Evolutionary conservation across 2,113 vertebrate species (phyloP), one percentile per base, ranked within the genome.

Genomic region (Cyphomyrus plagiostoma): DNA sequence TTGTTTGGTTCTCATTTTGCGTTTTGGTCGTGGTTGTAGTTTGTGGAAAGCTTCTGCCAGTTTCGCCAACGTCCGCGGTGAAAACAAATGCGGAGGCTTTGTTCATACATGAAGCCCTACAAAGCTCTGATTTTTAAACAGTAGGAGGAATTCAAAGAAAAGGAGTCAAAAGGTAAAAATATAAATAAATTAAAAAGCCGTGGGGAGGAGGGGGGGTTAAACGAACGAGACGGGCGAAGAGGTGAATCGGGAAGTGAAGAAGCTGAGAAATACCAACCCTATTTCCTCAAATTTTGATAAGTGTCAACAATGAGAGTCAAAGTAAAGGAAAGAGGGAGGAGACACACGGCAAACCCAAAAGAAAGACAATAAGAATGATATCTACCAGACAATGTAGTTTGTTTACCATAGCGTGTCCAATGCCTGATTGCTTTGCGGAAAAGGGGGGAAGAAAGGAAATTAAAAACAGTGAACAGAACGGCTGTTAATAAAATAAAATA

Each of bases 331-430:
- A 96, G 94, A 95, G 95, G 94, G 93, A 93, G 95, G 96, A 94
- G 97, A 98, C 97, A 99, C 98, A 99, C 97, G 97, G 97, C 98
- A 99, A 99, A 99, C 98, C 98, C 98, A 99, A 99, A 99, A 98
- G 35, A 97, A 99, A 99, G 98, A 99, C 98, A 99, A 99, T 98
- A 99, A 99, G 97, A 99, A 99, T 99, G 98, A 99, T 99, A 99
- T 99, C 98, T 99, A 99, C 98, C 98, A 99, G 97, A 99, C 98
- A 99, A 99, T 99, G 98, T 97, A 99, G 98, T 99, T 99, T 99
- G 98, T 99, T 99, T 99, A 99, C 98, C 98, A 99, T 99, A 99
- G 98, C 98, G 98, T 99, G 98, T 99, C 98, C 98, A 98, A 99
- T 99, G 98, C 98, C 98, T 98, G 98, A 99, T 98, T 98, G 98